Conservation (phyloP, 2,113 vertebrate species). For the Alethe diademata region DNA sequence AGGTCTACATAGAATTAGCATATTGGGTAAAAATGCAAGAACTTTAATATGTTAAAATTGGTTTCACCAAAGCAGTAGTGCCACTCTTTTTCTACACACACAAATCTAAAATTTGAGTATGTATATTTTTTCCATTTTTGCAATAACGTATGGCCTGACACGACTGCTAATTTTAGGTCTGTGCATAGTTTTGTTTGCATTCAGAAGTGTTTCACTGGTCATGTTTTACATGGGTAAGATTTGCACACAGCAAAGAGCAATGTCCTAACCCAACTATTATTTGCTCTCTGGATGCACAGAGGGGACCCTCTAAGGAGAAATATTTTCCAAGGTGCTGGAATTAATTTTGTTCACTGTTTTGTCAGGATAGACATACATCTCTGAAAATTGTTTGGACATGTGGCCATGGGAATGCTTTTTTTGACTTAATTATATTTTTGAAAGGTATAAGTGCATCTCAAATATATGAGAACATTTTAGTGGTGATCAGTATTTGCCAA, state of each 20-base stretch:
- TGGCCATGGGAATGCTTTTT: neutral
- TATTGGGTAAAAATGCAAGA: neutral
- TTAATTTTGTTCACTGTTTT: neutral
- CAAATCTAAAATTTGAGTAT: neutral
- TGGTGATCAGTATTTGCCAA: neutral
- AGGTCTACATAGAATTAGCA: neutral
- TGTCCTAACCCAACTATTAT: neutral
- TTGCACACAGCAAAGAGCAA: neutral
- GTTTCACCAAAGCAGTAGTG: neutral
- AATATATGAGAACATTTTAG: neutral
- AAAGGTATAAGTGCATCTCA: neutral
- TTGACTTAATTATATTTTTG: neutral
- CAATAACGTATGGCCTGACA: fast-evolving
- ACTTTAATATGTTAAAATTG: neutral
- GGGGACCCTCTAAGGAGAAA: neutral
- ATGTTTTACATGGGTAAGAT: neutral
- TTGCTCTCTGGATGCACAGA: neutral
- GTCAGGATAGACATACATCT: neutral
- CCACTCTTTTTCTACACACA: neutral
- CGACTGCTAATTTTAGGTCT: neutral
- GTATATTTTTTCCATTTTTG: fast-evolving
- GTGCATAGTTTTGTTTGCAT: fast-evolving
- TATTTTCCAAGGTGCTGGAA: neutral
- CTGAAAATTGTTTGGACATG: neutral
- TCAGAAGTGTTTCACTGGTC: neutral